Base-by-base conservation (phyloP, 92 coral and sea anemone genomes). In the Palythoa heliodiscus region DNA sequence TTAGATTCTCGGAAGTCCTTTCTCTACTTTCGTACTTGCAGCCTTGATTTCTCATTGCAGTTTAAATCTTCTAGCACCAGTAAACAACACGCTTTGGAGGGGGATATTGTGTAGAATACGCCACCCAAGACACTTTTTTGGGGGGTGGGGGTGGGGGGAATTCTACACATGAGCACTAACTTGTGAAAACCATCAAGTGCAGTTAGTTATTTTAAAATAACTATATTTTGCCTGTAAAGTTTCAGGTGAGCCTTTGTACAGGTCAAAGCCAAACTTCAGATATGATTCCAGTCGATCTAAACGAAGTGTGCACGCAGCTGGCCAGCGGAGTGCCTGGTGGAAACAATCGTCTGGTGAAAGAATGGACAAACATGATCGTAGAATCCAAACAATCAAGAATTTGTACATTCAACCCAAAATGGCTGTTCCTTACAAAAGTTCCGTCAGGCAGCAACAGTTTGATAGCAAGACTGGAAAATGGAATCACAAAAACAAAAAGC, bases 231-330 rank as follows among this genome's bases (percentile, higher is more conserved):
- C 35, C 35, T 29, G 1, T 29, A 29, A 43, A 43, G 48, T 71
- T 71, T 71, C 76, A 71, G 76, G 76, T 71, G 76, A 40, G 22
- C 53, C 54, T n/a, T 38, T 14, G 54, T 3, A 39, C 76, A 40
- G 53, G 16, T 71, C 76, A 40, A 40, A 43, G 13, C 23, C 76
- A 16, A 7, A 9, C n/a, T 71, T 54, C 54, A 40, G 35, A 40
- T 39, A 15, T 71, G 76, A 71, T 71, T 12, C 43, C 54, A 71
- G 22, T 17, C 43, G 19, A 37, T 17, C 53, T 7, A 71, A 40
- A 23, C 76, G 76, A 71, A 71, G 52, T 48, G 19, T 20, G 10
- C 5, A 0, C 24, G 9, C 76, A 37, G 15, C 76, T 71, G 52
- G 76, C 14, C 43, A 71, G 76, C 76, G 76, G 53, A 37, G 7